Evolutionary conservation across 2,888 invertebrate genomes (phyloP), one percentile per base, ranked within the genome.

Genomic region (Aradus depressus): DNA sequence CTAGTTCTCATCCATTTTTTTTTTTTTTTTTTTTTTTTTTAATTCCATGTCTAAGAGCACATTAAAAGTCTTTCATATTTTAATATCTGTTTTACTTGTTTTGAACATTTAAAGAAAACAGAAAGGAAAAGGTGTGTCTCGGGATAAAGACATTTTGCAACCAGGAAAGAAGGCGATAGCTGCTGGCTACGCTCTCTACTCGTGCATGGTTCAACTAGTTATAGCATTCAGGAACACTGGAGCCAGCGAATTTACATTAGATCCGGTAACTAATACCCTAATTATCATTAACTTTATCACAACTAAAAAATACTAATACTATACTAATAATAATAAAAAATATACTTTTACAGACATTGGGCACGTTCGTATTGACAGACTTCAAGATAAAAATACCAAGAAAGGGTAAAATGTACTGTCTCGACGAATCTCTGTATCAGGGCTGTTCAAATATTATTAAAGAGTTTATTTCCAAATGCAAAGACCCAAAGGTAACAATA

Each of bases 131-230:
- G 12, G 19, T 6, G n/a, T 12, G 4, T 75, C 87, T 60, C 71
- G 93, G 54, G 86, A 97, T 0, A 51, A 51, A 0, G 92, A 95
- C 68, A 89, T 84, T 0, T 71, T 97, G 1, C 86, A 90, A 63
- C 81, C 88, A 0, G 96, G 96, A 0, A 76, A 75, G 22, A 75
- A 87, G 60, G 71, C 95, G 54, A 86, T 97, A 0, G 92, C 91
- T 0, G 92, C 95, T 12, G 97, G 97, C 0, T 97, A 97, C 66
- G 93, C 93, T 0, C 75, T 97, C 0, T 97, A 97, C 66, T 96
- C 96, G 19, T 93, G 93, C 28, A 96, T 92, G 0, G 92, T 92
- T 0, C 90, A 91, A 79, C 75, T 97, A 69, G 97, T 97, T 0
- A 70, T 98, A 0, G 80, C 90, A 0, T 75, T 88, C 5, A 81